Evolutionary conservation across 2,797 vertebrate genomes (phyloP).

Genomic region (Pseudochromis fuscus): DNA sequence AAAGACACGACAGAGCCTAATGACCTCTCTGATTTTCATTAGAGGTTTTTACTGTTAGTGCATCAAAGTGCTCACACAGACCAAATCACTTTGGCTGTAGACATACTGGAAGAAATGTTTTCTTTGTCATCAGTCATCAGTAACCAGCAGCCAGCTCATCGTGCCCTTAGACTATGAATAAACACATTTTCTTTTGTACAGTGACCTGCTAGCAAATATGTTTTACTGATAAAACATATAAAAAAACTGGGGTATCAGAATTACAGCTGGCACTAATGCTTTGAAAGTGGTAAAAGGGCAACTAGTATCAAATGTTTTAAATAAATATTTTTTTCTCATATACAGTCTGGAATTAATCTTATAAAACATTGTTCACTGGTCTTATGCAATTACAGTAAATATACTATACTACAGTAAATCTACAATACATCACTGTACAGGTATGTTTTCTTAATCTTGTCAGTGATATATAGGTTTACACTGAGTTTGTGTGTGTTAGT

Average conservation of each 20-base stretch:
- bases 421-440: not conserved
- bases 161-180: not conserved
- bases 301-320: not conserved
- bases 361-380: not conserved
- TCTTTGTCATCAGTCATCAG: not conserved
- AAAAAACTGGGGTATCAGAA: not conserved
- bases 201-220: not conserved
- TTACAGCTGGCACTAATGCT: not conserved
- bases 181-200: not conserved
- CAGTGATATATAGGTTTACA: slow-evolving; percentile 27
- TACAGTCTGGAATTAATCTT: slow-evolving; percentile 10
- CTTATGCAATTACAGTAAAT: not conserved
- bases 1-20: slow-evolving; percentile 21
- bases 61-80: not conserved
- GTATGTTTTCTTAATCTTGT: slow-evolving; percentile 16
- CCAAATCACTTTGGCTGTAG: not conserved
- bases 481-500: slow-evolving; percentile 5
- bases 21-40: slow-evolving; percentile 14
- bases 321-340: not conserved
- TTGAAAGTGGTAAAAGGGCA: not conserved
- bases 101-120: slow-evolving; percentile 2
- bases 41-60: not conserved
- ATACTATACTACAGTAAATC: not conserved
- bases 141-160: not conserved
- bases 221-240: not conserved